A percentile compares a stretch with the other conserved stretches of the same genome.
Conservation (phyloP, 2,113 vertebrate species). For the Recurvirostra avosetta region DNA sequence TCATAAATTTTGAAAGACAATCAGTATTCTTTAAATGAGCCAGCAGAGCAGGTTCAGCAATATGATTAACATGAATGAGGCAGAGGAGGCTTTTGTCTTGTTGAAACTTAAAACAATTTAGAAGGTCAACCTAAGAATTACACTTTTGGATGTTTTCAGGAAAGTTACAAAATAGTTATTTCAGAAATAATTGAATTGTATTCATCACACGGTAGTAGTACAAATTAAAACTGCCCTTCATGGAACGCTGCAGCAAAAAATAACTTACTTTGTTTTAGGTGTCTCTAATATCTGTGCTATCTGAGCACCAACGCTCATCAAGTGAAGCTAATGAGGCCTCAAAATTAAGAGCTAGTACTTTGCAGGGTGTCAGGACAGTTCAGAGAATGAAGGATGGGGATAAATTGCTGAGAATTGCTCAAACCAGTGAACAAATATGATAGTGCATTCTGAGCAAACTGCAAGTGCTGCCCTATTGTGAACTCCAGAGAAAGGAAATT, state of each 20-base stretch:
- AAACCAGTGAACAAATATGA: constrained; percentile 4
- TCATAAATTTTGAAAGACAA: background rate
- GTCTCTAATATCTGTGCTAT: background rate
- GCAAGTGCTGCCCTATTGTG: background rate
- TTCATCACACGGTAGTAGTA: background rate
- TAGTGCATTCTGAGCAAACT: background rate
- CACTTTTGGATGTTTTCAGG: background rate
- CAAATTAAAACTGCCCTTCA: background rate
- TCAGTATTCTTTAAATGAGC: background rate
- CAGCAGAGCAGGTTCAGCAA: background rate
- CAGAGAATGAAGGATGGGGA: background rate
- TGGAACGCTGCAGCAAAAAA: background rate
- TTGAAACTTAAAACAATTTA: background rate
- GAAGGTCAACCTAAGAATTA: background rate
- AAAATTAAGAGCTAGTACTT: constrained; percentile 7
- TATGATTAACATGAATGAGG: background rate
- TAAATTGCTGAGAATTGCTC: constrained; percentile 10
- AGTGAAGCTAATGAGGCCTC: background rate
- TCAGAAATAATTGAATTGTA: background rate
- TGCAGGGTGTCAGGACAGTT: background rate
- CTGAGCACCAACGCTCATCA: background rate
- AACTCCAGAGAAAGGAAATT: constrained; percentile 22
- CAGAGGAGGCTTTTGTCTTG: background rate
- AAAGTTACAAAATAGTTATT: background rate
- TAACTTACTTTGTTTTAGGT: background rate